A percentile compares a stretch with the other conserved stretches of the same genome.
Evolutionary conservation across 2,888 invertebrate genomes (phyloP).

Genomic region (Strigamia crassipes): DNA sequence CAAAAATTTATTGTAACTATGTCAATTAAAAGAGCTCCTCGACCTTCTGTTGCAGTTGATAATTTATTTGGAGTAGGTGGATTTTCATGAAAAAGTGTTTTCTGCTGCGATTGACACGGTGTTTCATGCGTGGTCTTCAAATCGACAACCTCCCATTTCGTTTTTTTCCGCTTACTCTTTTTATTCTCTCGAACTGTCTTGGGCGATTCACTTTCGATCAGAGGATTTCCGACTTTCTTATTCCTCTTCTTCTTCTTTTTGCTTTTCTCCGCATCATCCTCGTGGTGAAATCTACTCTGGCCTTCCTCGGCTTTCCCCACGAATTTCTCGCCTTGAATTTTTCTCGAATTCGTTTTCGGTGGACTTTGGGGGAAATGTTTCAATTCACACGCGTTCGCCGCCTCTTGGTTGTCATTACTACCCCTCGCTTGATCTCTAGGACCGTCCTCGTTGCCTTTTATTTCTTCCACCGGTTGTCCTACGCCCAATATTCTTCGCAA

Average conservation of each 20-base stretch:
- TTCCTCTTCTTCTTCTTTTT: constrained; percentile 18
- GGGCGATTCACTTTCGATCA: not conserved
- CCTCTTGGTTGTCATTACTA: not conserved
- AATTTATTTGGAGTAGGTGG: not conserved
- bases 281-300: not conserved
- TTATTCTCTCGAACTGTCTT: not conserved
- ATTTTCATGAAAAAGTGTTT: not conserved
- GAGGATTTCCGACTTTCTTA: not conserved
- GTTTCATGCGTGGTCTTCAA: not conserved
- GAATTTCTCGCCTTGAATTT: not conserved
- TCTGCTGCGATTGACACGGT: not conserved
- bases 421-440: not conserved
- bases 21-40: not conserved
- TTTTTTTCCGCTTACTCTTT: constrained; percentile 24
- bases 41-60: not conserved
- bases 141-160: constrained; percentile 20
- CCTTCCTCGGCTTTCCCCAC: not conserved
- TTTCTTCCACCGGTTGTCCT: not conserved
- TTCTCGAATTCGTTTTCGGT: not conserved
- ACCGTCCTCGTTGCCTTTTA: not conserved
- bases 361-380: not conserved
- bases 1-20: not conserved
- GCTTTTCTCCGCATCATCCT: not conserved
- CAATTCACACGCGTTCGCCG: not conserved
- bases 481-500: not conserved